A percentile compares a stretch with the other conserved stretches of the same genome.
These are phyloP conservation scores for Pristionchus pacificus DNA, from an alignment of 1,140 invertebrate genomes.

Conservation along the genomic window DNA sequence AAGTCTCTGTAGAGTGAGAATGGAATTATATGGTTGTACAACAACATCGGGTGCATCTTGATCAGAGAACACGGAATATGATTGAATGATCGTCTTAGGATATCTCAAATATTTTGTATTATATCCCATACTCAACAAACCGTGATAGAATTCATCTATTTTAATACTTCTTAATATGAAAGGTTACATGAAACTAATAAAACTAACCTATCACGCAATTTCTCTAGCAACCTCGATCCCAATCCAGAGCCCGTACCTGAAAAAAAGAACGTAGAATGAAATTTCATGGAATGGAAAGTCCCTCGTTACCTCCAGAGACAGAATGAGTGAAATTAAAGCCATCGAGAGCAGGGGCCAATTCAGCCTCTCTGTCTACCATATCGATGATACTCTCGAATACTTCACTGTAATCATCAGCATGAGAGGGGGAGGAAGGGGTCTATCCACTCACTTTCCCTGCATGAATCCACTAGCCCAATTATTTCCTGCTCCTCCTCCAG, in stretches of 20 bases:
- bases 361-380: constrained; percentile 95
- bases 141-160: too few relatives aligned
- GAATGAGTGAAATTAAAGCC: constrained; percentile 98
- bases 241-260: constrained; percentile 91
- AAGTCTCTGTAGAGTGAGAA: constrained; percentile 86
- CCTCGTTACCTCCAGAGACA: constrained; percentile 72
- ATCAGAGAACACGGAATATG: constrained; percentile 92
- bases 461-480: constrained; percentile 96
- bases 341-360: constrained; percentile 95
- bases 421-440: neutral
- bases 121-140: too few relatives aligned
- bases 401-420: constrained; percentile 65
- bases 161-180: too few relatives aligned
- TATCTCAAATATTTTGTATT: too few relatives aligned
- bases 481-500: constrained; percentile 97
- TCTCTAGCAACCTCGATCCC: constrained; percentile 90
- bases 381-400: constrained; percentile 96
- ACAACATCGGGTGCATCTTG: constrained; percentile 94
- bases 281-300: neutral
- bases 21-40: constrained; percentile 96
- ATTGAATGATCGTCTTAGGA: constrained; percentile 95
- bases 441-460: constrained; percentile 47
- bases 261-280: too few relatives aligned
- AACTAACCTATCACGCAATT: constrained; percentile 74
- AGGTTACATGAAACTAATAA: too few relatives aligned